A percentile compares a stretch with the other conserved stretches of the same genome.
Conservation (phyloP, 2,113 vertebrate species). For the Mugil cephalus region DNA sequence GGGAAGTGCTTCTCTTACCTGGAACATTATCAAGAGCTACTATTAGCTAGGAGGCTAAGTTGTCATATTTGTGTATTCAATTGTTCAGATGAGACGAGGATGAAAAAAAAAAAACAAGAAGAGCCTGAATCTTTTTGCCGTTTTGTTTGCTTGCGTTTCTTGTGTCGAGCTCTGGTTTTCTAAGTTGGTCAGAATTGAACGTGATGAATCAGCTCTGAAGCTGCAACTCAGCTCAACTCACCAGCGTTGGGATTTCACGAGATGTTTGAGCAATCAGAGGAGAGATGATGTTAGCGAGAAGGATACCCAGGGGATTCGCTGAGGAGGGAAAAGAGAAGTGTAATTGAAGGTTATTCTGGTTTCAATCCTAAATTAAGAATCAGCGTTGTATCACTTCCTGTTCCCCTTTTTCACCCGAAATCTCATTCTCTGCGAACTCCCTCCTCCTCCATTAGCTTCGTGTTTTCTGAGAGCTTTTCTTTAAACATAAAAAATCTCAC, state of each 20-base stretch:
- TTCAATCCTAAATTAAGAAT: background rate
- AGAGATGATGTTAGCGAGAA: conserved; percentile 90
- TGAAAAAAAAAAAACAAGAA: no score
- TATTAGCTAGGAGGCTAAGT: no score
- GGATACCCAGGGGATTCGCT: conserved; percentile 93
- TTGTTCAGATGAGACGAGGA: no score
- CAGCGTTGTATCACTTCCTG: rapidly evolving
- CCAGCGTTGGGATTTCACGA: conserved; percentile 83
- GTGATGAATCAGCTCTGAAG: background rate
- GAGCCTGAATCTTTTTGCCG: no score
- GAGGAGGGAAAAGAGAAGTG: conserved; percentile 44
- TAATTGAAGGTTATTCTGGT: background rate
- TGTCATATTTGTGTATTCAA: no score
- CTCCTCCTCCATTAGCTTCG: background rate
- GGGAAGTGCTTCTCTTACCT: no score
- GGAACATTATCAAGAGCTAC: no score
- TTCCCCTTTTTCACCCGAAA: background rate
- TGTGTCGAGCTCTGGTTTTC: no score
- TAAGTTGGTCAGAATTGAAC: no score
- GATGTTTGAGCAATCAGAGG: conserved; percentile 82
- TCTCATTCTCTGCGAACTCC: no score
- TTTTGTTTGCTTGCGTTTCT: no score
- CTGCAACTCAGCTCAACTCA: conserved; percentile 70
- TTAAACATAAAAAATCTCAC: background rate
- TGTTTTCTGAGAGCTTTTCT: background rate